These are phyloP conservation scores for Hypomecis atomaria DNA, from an alignment of 2,888 invertebrate genomes.

Conservation along the genomic window DNA sequence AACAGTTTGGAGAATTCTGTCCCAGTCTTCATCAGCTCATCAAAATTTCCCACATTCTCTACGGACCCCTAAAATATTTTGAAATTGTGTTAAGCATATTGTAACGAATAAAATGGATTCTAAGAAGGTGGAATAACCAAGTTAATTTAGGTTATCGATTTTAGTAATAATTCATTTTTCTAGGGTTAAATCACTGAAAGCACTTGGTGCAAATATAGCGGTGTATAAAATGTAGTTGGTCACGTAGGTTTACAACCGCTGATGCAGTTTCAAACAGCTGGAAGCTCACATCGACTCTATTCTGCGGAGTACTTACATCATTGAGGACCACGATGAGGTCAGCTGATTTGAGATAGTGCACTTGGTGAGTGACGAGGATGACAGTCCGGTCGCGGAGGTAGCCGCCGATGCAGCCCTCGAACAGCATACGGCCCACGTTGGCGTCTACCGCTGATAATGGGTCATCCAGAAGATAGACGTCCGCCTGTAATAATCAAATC, in stretches of 20 bases:
- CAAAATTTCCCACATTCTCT: constrained; percentile 85
- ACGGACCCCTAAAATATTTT: constrained; percentile 75
- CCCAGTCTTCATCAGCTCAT: constrained; percentile 81
- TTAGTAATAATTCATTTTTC: too few relatives aligned
- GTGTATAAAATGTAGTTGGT: too few relatives aligned
- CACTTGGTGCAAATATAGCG: too few relatives aligned
- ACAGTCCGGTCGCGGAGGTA: constrained; percentile 87
- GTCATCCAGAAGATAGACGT: constrained; percentile 92
- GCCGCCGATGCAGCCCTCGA: constrained; percentile 87
- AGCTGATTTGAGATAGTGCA: constrained; percentile 85
- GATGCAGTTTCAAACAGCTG: too few relatives aligned
- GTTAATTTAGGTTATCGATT: too few relatives aligned
- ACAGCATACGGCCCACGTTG: constrained; percentile 89
- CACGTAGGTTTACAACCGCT: too few relatives aligned
- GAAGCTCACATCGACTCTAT: too few relatives aligned
- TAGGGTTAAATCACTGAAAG: too few relatives aligned
- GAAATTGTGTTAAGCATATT: too few relatives aligned
- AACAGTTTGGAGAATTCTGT: constrained; percentile 76
- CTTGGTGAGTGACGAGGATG: constrained; percentile 93
- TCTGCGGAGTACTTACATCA: constrained; percentile 53
- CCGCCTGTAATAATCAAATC: constrained; percentile 82
- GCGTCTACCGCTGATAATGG: constrained; percentile 93
- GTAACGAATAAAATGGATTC: too few relatives aligned
- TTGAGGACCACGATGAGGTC: constrained; percentile 84
- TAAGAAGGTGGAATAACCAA: too few relatives aligned